These are phyloP conservation scores for Hydrolagus colliei DNA, from an alignment of 2,797 vertebrate genomes.

Conservation along the genomic window DNA sequence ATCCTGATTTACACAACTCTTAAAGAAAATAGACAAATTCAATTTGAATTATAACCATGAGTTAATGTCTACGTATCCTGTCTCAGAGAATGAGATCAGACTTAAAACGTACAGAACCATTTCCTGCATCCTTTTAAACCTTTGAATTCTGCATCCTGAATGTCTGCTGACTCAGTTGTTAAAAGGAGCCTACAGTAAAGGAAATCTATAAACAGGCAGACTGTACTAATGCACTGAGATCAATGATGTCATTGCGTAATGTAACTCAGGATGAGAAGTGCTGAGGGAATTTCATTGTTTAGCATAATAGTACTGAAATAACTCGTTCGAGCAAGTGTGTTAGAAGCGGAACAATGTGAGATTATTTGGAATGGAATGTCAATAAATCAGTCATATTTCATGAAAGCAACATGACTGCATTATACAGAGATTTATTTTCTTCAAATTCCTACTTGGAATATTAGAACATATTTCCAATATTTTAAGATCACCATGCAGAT, in stretches of 20 bases:
- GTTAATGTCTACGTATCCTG: not conserved
- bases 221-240: not conserved
- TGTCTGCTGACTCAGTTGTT: not conserved
- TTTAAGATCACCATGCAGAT: not conserved
- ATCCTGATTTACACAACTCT: not conserved
- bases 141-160: not conserved
- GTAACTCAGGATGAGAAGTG: not conserved
- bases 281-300: not conserved
- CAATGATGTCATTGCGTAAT: not conserved
- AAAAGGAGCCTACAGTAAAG: not conserved
- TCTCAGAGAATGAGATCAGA: not conserved
- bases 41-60: not conserved
- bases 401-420: not conserved
- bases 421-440: not conserved
- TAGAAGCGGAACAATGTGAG: not conserved
- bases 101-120: not conserved
- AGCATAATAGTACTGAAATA: not conserved
- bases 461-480: not conserved
- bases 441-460: not conserved
- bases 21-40: not conserved
- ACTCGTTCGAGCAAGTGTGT: not conserved
- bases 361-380: not conserved
- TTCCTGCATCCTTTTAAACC: not conserved
- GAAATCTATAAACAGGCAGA: not conserved
- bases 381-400: not conserved